Evolutionary conservation across 1,140 invertebrate species (phyloP), one percentile per base, ranked within the genome.

Genomic region (Periplaneta americana): DNA sequence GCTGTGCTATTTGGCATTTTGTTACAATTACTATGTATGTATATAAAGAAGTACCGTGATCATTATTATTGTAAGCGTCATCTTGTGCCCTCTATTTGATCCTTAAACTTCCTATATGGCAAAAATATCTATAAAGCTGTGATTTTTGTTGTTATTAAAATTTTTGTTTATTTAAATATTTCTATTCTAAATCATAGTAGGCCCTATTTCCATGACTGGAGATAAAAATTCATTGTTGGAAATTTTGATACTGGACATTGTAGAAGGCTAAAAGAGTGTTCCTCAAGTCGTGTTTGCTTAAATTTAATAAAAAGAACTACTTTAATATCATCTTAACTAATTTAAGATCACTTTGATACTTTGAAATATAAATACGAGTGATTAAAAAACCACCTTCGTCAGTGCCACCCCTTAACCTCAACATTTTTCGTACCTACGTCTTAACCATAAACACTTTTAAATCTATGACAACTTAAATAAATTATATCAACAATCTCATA

Each of bases 41-140:
- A 78, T 78, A 36, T 78, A 22, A 35, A 78, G 13, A 31, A 78
- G 22, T 36, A 39, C 37, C 74, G 33, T 75, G 13, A 75, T 78
- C 22, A n/a, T n/a, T 78, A 78, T 78, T 78, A 78, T 78, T 78
- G 76, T 78, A 78, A 78, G 76, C 76, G 76, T 78, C 76, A 78
- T 78, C 28, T 78, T 78, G 76, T 78, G 76, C 76, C 76, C 76
- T 78, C 34, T 78, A 78, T 78, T 78, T 78, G 76, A 78, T 78
- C n/a, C 34, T 78, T 66, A 66, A 28, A 66, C 48, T 66, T 78
- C 13, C 76, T 78, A 78, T 78, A 34, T 78, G 76, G 76, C 76
- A 78, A 78, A 78, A 78, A 78, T 78, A 39, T 36, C 76, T 78
- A 78, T 78, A 78, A 78, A 78, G 76, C 76, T 39, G 76, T 78